Percentiles rank a stretch among this genome's conserved stretches.
Evolutionary conservation across 2,797 vertebrate genomes (phyloP).

Genomic region (Cichlasoma orientale): DNA sequence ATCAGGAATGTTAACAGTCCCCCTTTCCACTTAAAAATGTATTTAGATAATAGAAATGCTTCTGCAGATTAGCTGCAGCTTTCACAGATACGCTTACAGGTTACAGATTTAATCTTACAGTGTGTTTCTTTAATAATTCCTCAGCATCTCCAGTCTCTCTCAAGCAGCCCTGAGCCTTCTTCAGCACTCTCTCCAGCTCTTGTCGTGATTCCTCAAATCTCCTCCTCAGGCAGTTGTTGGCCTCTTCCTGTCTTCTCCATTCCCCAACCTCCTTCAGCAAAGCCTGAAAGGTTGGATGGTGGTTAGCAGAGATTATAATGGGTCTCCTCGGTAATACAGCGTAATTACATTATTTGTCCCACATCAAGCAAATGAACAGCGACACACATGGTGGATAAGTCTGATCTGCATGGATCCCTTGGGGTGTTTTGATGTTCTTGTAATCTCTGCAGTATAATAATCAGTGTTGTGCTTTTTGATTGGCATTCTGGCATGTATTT

Average conservation of each 20-base stretch:
- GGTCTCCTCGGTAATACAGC: slow-evolving; percentile 34
- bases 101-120: slow-evolving; percentile 74
- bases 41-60: not conserved
- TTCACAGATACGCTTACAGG: not conserved
- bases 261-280: slow-evolving; percentile 91
- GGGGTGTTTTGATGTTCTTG: slow-evolving; percentile 42
- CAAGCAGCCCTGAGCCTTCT: slow-evolving; percentile 86
- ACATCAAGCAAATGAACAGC: slow-evolving; percentile 43
- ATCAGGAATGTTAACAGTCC: not conserved
- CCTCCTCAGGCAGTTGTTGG: slow-evolving; percentile 93
- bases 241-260: slow-evolving; percentile 93
- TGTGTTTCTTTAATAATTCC: slow-evolving; percentile 90
- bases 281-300: slow-evolving; percentile 75
- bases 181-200: slow-evolving; percentile 93
- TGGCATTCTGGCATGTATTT: slow-evolving; percentile 5
- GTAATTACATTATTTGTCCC: slow-evolving; percentile 60
- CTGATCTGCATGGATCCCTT: slow-evolving; percentile 43
- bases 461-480: slow-evolving; percentile 15
- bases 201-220: slow-evolving; percentile 95
- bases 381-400: slow-evolving; percentile 24
- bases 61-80: not conserved
- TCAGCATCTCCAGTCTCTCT: slow-evolving; percentile 91
- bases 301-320: slow-evolving; percentile 15
- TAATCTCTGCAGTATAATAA: slow-evolving; percentile 56
- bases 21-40: not conserved